Base-by-base conservation (phyloP, 1,140 invertebrate species). In the Muscidifurax raptorellus region DNA sequence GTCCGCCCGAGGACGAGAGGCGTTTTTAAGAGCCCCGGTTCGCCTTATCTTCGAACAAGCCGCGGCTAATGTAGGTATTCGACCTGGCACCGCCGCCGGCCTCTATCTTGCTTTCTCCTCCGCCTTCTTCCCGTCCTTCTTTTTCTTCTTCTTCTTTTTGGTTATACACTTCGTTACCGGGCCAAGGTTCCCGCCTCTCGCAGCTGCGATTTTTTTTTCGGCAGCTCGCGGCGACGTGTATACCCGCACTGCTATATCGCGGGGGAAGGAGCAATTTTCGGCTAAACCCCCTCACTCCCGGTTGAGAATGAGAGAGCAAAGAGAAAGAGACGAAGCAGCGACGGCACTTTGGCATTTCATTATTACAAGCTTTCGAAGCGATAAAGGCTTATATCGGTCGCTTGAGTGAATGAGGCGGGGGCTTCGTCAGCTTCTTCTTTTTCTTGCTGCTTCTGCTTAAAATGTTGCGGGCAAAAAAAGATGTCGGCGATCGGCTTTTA, bases 31-130 rank as follows among this genome's bases (percentile, higher is more conserved):
- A 90, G 89, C 87, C 67, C 86, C 64, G 86, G 80, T 75, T 86
- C 52, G 52, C 18, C 88, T 91, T 91, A 91, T 91, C 90, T 87
- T 82, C 77, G 88, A 90, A 91, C 90, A 91, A 91, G 90, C 88
- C 86, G 83, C 89, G 80, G 88, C 89, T 91, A 91, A 91, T 91
- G 89, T 90, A 90, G 86, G 87, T 90, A 88, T 89, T 82, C 86
- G 86, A 87, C 86, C 88, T 71, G 67, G 52, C 59, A 69, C 82
- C 72, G 52, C 18, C 28, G n/a, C 69, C 47, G 25, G 27, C 64
- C 66, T 59, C 52, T 59, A 80, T 80, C 78, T 80, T 47, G 36
- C 66, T 80, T 71, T 83, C 64, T 52, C 47, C 44, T 6, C 47
- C 52, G 28, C 52, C 27, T 86, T 82, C 74, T 85, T 80, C 69